Base-by-base conservation (phyloP, 2,797 vertebrate genomes). In the Coranthus polyacanthus region DNA sequence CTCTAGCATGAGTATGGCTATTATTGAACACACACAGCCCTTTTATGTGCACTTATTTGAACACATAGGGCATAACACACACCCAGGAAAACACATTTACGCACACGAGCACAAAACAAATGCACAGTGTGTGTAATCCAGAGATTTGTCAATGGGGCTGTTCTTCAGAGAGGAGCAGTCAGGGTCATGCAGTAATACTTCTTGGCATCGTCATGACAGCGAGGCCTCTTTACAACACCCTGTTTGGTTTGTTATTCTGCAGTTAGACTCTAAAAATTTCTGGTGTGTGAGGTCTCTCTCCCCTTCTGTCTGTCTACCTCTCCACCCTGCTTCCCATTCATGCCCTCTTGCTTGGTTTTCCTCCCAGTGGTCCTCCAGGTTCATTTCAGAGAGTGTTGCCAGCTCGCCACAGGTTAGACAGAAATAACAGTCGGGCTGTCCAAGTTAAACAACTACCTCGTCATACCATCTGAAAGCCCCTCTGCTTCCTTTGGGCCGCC, bases 361-460 rank as follows among this genome's bases (percentile, higher is more conserved):
- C 57, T 82, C 58, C 66, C 74, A 47, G 44, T 6, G 44, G 74
- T 66, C 65, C 64, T 62, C 61, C 75, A 59, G 60, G 29, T 72
- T 52, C 38, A 16, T 68, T 69, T 82, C 45, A 55, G 57, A 49
- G 39, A 68, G 32, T 15, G 42, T 36, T 75, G 65, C 83, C 62
- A 73, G 62, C 78, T 69, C 52, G 34, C 66, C 78, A 65, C 81
- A 81, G 77, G 82, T 84, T 78, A 46, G 64, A 85, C 79, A 82
- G 79, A 69, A 87, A 81, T 79, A 89, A 85, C 84, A 87, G 66
- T 6, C 17, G 0, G 42, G 37, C 74, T 34, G 63, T 87, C 84
- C 84, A 88, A 88, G 86, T 83, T 43, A 81, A 81, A 85, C 84
- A 85, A 75, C 39, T 1, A 70, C 56, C 58, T 59, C 51, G 68